Conservation (phyloP, 2,113 vertebrate genomes). For the Odocoileus virginianus region DNA sequence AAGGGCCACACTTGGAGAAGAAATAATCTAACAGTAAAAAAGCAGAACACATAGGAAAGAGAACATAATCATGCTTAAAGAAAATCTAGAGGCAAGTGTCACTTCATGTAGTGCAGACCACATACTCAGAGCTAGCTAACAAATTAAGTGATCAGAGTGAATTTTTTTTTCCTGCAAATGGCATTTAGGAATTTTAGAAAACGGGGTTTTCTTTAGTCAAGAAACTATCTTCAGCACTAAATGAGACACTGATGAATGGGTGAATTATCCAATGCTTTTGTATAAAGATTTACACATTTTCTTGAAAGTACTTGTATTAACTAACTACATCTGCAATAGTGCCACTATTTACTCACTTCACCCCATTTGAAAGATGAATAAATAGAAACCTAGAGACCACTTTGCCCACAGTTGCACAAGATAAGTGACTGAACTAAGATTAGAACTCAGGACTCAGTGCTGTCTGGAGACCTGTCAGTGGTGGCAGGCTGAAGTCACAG, state of each 20-base stretch:
- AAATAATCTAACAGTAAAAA: background rate
- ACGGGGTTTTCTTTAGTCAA: background rate
- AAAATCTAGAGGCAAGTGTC: background rate
- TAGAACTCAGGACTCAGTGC: background rate
- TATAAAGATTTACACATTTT: background rate
- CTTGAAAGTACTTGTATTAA: slow-evolving; percentile 17
- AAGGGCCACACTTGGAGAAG: background rate
- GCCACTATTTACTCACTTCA: background rate
- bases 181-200: slow-evolving; percentile 1
- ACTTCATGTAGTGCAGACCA: background rate
- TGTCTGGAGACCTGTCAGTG: background rate
- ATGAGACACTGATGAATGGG: background rate
- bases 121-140: background rate
- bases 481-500: background rate
- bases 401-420: background rate
- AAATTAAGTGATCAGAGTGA: background rate
- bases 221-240: background rate
- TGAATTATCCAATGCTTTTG: background rate
- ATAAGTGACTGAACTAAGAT: background rate
- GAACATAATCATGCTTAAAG: background rate
- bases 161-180: background rate
- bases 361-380: background rate
- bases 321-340: background rate
- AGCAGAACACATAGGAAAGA: background rate
- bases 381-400: background rate